Conservation (phyloP, 2,888 invertebrate species). For the Parapristionchus giblindavisi region DNA sequence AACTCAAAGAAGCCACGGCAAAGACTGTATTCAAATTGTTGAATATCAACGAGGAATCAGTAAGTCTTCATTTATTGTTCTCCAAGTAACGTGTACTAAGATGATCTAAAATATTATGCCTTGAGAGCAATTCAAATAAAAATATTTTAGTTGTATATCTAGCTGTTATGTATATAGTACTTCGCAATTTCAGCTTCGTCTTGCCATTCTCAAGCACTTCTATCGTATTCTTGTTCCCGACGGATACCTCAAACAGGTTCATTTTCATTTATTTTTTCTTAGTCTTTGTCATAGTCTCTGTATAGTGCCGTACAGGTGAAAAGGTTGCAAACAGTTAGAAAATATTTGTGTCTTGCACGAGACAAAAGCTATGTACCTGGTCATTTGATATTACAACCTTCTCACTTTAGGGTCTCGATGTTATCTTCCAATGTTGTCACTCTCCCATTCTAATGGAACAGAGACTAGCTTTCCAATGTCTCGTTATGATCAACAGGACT, state of each 20-base stretch:
- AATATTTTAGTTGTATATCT: not conserved
- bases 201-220: constrained; percentile 17
- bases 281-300: too few species aligned
- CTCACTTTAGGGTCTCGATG: constrained; percentile 6
- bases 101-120: too few species aligned
- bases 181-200: constrained; percentile 10
- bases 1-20: not conserved
- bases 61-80: not conserved
- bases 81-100: too few species aligned
- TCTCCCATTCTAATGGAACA: not conserved
- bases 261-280: not conserved
- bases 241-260: not conserved
- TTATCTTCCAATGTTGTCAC: not conserved
- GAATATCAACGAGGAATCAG: constrained; percentile 11
- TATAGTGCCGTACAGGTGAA: too few species aligned
- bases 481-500: too few species aligned
- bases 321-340: too few species aligned
- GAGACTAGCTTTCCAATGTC: too few species aligned
- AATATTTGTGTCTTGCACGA: too few species aligned
- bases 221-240: not conserved
- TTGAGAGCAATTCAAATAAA: not conserved
- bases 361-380: too few species aligned
- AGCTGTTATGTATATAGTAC: not conserved
- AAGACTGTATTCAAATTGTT: not conserved
- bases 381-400: too few species aligned